Conservation (phyloP, 2,797 vertebrate species). For the Eptatretus atami region DNA sequence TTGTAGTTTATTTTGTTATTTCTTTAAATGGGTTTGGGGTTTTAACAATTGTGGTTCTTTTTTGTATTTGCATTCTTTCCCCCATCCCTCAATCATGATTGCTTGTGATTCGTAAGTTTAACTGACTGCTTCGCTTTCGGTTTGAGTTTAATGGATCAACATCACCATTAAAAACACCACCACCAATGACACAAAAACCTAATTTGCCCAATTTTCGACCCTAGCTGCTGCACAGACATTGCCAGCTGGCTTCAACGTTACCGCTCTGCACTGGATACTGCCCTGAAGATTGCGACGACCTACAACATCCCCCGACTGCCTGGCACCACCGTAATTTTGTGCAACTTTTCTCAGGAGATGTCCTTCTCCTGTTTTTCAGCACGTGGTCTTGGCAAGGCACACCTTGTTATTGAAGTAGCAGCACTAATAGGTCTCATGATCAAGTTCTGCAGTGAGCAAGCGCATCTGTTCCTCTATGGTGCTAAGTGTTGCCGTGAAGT, state of each 20-base stretch:
- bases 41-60: too few relatives aligned
- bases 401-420: constrained; percentile 14
- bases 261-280: constrained; percentile 25
- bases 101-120: too few relatives aligned
- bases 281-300: constrained; percentile 27
- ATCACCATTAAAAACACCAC: too few relatives aligned
- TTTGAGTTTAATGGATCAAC: too few relatives aligned
- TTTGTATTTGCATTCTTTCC: too few relatives aligned
- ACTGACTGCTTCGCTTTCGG: too few relatives aligned
- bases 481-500: fast-evolving
- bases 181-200: too few relatives aligned
- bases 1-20: too few relatives aligned
- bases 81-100: too few relatives aligned
- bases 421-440: constrained; percentile 23
- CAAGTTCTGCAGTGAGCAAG: constrained; percentile 17
- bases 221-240: too few relatives aligned
- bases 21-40: too few relatives aligned
- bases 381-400: constrained; percentile 14
- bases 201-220: too few relatives aligned
- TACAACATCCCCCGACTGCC: constrained; percentile 35
- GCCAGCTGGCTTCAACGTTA: constrained; percentile 19
- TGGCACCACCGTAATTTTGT: constrained; percentile 25
- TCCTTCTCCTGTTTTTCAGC: fast-evolving
- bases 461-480: constrained; percentile 8
- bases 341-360: fast-evolving